Evolutionary conservation across 2,888 invertebrate genomes (phyloP).

Genomic region (Mythimna vitellina): DNA sequence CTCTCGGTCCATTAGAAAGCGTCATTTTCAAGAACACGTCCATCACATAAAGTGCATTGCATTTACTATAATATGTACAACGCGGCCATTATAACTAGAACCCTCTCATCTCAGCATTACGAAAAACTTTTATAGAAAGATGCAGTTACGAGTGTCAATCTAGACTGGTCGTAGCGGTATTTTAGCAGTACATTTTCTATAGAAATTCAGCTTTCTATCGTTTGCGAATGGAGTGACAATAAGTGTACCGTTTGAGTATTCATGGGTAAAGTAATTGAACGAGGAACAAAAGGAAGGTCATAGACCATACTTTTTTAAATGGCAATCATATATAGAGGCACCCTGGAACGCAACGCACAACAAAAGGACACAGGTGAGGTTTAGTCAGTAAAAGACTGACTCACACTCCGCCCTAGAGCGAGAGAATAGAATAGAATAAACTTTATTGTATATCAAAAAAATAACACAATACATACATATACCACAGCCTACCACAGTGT

Average conservation of each 20-base stretch:
- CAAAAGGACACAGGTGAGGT: no score
- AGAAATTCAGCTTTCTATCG: slow-evolving; percentile 66
- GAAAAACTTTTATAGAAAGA: slow-evolving; percentile 11
- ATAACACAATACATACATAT: no score
- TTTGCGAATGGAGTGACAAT: slow-evolving; percentile 23
- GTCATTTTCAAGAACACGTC: slow-evolving; percentile 40
- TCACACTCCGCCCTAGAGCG: no score
- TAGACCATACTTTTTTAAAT: background rate
- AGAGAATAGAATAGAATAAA: no score
- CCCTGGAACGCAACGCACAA: no score
- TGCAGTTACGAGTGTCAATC: slow-evolving; percentile 41
- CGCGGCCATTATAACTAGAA: slow-evolving; percentile 25
- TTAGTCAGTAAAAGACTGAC: no score
- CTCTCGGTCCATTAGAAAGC: slow-evolving; percentile 59
- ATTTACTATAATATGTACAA: slow-evolving; percentile 29
- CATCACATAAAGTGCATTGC: slow-evolving; percentile 58
- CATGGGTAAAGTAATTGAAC: background rate
- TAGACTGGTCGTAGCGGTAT: slow-evolving; percentile 38
- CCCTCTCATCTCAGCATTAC: slow-evolving; percentile 5
- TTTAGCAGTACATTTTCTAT: slow-evolving; percentile 57
- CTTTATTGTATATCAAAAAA: no score
- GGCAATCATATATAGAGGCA: no score
- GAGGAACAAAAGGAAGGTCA: background rate
- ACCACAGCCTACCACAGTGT: no score
- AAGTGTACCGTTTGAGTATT: slow-evolving; percentile 22